A percentile compares a stretch with the other conserved stretches of the same genome.
These are phyloP conservation scores for Parthenolecanium corni DNA, from an alignment of 2,888 invertebrate species.

Conservation along the genomic window DNA sequence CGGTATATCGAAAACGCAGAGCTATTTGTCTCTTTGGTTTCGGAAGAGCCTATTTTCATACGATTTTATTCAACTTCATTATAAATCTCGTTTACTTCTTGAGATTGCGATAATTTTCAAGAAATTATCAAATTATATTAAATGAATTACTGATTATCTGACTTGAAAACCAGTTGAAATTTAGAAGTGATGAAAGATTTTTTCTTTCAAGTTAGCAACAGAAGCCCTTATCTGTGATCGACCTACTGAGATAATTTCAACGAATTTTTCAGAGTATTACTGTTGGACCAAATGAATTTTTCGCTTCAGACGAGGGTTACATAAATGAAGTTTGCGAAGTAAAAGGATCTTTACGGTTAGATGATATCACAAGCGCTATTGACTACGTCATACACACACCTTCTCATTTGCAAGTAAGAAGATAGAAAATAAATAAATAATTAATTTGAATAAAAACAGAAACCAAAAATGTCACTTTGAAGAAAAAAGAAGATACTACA, in stretches of 20 bases:
- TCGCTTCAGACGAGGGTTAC: conserved; percentile 9
- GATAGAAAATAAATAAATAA: not conserved
- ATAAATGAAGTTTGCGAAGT: conserved; percentile 4
- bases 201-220: too few relatives aligned
- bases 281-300: conserved; percentile 13
- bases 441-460: not conserved
- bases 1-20: too few relatives aligned
- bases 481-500: not conserved
- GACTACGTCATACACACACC: conserved; percentile 20
- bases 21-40: too few relatives aligned
- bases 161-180: too few relatives aligned
- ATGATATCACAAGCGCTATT: conserved; percentile 16
- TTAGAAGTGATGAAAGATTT: too few relatives aligned
- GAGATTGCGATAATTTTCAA: too few relatives aligned
- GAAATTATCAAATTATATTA: too few relatives aligned
- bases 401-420: conserved; percentile 15
- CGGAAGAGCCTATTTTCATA: too few relatives aligned
- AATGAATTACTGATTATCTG: too few relatives aligned
- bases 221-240: too few relatives aligned
- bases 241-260: not conserved
- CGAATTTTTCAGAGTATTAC: not conserved
- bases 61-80: too few relatives aligned
- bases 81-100: too few relatives aligned
- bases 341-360: not conserved
- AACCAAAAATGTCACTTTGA: not conserved